Base-by-base conservation (phyloP, 2,797 vertebrate species). In the Propithecus deckenii region DNA sequence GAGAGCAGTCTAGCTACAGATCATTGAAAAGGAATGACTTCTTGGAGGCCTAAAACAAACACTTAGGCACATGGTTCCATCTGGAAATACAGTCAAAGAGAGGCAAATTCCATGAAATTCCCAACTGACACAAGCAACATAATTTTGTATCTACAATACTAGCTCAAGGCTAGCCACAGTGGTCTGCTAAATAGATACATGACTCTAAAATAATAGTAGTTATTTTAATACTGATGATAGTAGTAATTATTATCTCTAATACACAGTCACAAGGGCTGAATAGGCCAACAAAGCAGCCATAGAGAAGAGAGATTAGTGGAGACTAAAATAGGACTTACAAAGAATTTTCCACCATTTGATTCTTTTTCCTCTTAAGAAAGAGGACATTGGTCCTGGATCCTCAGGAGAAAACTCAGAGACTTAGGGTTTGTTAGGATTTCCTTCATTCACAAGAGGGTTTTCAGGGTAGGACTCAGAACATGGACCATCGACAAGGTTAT, bases 61-160 rank as follows among this genome's bases (percentile, higher is more conserved):
- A 46, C 25, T 71, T 55, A n/a, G 84, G 81, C 92, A 94, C 97
- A 97, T 41, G 96, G 89, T 92, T 90, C 98, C 98, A 98, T 98
- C 98, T 99, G 98, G 98, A 98, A 99, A 98, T 50, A 15, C 20
- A 81, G 98, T 98, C 97, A 98, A 71, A 96, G 8, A 93, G 97
- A 96, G 97, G 97, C 89, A 96, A 98, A 98, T 97, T 88, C 98
- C 98, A 94, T 87, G 50, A 55, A 98, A 98, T 95, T 97, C 98
- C 98, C 98, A 94, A 5, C 32, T 91, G 98, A 94, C 57, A n/a
- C 61, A 8, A 50, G 91, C 96, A 95, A 97, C 8, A 96, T 91
- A 2, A 61, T 59, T 97, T n/a, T 89, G 92, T 94, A 63, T 86
- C 97, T 67, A 17, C 32, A 25, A 69, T 35, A 71, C 20, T 83